Percentiles rank a stretch among this genome's conserved stretches.
phyloP scores from a whole-genome alignment of 2,113 vertebrate genomes.

The Chloropsis cyanopogon region DNA sequence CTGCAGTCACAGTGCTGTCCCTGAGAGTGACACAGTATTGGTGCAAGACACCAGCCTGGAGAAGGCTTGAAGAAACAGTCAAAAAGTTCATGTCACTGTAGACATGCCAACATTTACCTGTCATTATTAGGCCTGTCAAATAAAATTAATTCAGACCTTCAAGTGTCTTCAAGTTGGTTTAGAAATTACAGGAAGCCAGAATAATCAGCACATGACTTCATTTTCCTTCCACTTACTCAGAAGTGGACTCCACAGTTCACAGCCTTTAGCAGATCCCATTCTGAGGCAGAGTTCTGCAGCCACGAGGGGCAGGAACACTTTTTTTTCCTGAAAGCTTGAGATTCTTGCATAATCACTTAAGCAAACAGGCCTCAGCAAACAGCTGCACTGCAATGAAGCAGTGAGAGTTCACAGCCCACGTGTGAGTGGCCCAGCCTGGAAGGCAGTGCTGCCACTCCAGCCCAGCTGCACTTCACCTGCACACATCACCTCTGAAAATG shows the following conservation, averaged over 20 bases:
- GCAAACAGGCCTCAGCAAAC: background rate
- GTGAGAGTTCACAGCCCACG: background rate
- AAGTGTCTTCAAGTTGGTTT: background rate
- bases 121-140: background rate
- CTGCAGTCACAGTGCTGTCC: background rate
- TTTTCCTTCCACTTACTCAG: background rate
- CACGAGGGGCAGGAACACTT: background rate
- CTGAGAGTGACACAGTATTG: accelerated
- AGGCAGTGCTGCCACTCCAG: background rate
- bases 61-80: background rate
- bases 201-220: background rate
- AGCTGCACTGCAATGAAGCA: background rate
- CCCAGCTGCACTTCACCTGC: background rate
- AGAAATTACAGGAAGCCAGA: background rate
- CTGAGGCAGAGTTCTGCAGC: background rate
- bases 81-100: background rate
- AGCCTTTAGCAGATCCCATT: background rate
- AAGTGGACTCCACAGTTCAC: background rate
- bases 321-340: background rate
- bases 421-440: background rate
- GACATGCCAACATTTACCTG: background rate
- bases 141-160: background rate
- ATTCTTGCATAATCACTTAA: background rate
- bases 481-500: background rate
- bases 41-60: background rate